These are phyloP conservation scores for Indri indri DNA, from an alignment of 2,113 vertebrate species.

Conservation along the genomic window DNA sequence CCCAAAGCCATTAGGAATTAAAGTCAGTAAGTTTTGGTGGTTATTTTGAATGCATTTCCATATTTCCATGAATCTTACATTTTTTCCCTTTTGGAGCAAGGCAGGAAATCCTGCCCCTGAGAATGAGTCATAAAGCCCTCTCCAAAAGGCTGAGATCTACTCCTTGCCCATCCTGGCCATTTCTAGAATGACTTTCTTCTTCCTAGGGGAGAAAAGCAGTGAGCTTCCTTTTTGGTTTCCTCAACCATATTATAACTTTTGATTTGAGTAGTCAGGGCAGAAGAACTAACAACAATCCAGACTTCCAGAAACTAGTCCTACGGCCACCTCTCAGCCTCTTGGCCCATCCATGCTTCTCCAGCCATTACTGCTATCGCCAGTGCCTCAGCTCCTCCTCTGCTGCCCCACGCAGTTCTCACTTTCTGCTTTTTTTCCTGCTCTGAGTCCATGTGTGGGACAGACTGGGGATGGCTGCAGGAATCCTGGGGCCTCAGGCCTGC, in stretches of 20 bases:
- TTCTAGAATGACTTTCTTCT: neutral
- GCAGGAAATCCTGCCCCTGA: neutral
- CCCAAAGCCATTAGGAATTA: constrained; percentile 1
- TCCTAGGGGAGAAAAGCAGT: neutral
- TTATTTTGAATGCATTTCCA: neutral
- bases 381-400: accelerated
- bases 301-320: neutral
- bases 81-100: neutral
- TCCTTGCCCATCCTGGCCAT: neutral
- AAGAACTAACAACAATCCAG: neutral
- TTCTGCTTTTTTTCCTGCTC: neutral
- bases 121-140: neutral
- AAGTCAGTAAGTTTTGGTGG: neutral
- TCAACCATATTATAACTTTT: neutral
- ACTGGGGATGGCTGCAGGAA: neutral
- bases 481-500: neutral
- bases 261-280: neutral
- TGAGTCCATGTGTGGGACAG: neutral
- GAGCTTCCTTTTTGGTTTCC: neutral
- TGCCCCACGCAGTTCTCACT: neutral
- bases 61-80: neutral
- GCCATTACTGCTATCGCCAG: neutral
- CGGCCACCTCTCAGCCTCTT: neutral
- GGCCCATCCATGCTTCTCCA: neutral
- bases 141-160: neutral